Conservation (phyloP, 2,888 invertebrate genomes). For the Standfussiana lucernea region DNA sequence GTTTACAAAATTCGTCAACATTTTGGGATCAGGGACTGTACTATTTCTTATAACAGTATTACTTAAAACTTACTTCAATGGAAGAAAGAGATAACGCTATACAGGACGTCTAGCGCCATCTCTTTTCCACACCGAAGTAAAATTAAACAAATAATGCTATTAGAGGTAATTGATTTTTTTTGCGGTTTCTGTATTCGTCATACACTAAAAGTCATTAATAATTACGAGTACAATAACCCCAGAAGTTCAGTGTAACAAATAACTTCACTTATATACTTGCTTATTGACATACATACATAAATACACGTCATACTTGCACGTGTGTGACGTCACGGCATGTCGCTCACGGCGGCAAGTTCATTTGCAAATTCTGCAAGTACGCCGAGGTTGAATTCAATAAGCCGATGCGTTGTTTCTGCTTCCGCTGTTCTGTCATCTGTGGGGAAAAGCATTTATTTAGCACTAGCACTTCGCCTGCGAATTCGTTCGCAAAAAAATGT, state of each 20-base stretch:
- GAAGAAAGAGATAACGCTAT: neutral
- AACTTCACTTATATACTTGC: neutral
- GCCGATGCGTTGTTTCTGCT: constrained; percentile 97
- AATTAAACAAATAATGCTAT: neutral
- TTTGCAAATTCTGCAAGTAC: constrained; percentile 91
- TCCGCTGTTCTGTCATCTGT: constrained; percentile 98
- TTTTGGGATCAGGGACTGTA: neutral
- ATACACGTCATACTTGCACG: constrained; percentile 38
- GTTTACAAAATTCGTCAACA: neutral
- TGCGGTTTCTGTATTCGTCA: neutral
- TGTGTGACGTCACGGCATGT: constrained; percentile 63
- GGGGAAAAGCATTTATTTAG: constrained; percentile 8
- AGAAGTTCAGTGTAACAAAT: neutral
- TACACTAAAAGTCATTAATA: neutral
- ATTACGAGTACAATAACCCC: neutral
- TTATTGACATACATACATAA: constrained; percentile 52
- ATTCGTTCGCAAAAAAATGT: too few relatives aligned
- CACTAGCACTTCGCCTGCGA: too few relatives aligned
- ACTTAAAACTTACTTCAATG: neutral
- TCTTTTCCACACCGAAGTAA: too few relatives aligned
- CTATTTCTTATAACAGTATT: neutral
- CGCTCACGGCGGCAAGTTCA: constrained; percentile 86
- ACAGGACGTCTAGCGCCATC: neutral
- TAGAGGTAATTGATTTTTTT: neutral
- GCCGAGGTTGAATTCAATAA: constrained; percentile 95